A percentile compares a stretch with the other conserved stretches of the same genome.
Evolutionary conservation across 64 coral and sea anemone species (phyloP).

Genomic region (Actinia tenebrosa): DNA sequence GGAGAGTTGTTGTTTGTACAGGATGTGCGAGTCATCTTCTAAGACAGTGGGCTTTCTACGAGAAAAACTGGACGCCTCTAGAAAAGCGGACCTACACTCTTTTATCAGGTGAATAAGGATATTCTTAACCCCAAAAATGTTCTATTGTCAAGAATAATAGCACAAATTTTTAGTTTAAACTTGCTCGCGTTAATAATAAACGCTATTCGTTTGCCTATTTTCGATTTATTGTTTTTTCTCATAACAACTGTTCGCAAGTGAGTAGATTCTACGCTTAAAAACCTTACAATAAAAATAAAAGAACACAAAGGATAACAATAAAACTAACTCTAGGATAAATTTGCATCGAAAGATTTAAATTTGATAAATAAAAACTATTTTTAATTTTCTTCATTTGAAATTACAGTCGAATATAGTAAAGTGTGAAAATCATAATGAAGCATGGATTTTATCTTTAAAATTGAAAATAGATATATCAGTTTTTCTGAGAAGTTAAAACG

Average conservation of each 20-base stretch:
- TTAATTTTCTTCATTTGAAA: no score
- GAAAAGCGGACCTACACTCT: constrained; percentile 73
- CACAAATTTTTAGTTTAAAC: background rate
- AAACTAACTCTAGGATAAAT: no score
- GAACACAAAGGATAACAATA: no score
- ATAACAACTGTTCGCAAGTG: no score
- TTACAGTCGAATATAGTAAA: background rate
- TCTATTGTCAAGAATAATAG: background rate
- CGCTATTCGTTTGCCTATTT: no score
- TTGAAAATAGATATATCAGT: background rate
- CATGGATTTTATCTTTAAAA: background rate
- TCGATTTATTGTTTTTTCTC: no score
- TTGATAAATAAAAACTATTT: no score
- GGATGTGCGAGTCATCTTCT: constrained; percentile 89
- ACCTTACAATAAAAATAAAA: no score
- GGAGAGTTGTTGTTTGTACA: constrained; percentile 74
- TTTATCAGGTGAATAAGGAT: constrained; percentile 51
- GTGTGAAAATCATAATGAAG: no score
- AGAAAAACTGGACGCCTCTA: constrained; percentile 69
- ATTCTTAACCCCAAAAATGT: background rate
- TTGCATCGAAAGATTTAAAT: no score
- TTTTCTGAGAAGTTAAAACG: background rate
- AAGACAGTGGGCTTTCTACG: constrained; percentile 82
- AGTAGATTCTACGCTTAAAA: no score
- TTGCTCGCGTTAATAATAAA: background rate